phyloP scores from a whole-genome alignment of 2,888 invertebrate genomes.

The Hermaeophaga mercurialis region DNA sequence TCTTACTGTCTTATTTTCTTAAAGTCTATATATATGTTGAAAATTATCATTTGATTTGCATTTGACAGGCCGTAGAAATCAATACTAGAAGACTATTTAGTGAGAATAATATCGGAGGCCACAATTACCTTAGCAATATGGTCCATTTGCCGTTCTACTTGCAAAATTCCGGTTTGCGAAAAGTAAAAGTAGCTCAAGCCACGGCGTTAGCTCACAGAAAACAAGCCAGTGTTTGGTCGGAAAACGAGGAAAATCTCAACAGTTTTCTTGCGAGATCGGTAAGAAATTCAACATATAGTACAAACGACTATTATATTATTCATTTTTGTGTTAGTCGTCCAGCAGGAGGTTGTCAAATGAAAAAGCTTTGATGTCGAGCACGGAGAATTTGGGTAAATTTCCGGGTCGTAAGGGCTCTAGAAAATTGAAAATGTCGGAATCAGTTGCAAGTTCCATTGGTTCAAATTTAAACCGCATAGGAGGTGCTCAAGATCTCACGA shows the following conservation, averaged over 20 bases:
- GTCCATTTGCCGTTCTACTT: slow-evolving; percentile 98
- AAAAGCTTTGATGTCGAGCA: slow-evolving; percentile 82
- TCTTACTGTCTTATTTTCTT: no score
- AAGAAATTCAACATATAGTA: slow-evolving; percentile 32
- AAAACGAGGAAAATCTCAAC: slow-evolving; percentile 63
- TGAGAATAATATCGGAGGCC: slow-evolving; percentile 92
- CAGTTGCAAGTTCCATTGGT: slow-evolving; percentile 88
- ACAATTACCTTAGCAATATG: slow-evolving; percentile 92
- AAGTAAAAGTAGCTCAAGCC: slow-evolving; percentile 86
- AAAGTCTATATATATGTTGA: no score
- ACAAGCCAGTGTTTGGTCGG: slow-evolving; percentile 55
- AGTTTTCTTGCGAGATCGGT: slow-evolving; percentile 61
- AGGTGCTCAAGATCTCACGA: slow-evolving; percentile 72
- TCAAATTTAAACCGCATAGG: slow-evolving; percentile 78
- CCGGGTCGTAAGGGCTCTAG: slow-evolving; percentile 66
- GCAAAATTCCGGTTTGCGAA: slow-evolving; percentile 92
- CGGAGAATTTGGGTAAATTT: slow-evolving; percentile 70
- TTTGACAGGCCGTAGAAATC: slow-evolving; percentile 82
- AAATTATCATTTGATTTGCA: no score
- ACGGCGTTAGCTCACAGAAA: slow-evolving; percentile 67
- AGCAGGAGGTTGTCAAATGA: slow-evolving; percentile 78
- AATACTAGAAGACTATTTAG: slow-evolving; percentile 86
- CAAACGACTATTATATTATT: background rate
- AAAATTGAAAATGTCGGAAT: slow-evolving; percentile 82
- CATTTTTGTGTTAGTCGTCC: slow-evolving; percentile 62